phyloP scores from a whole-genome alignment of 2,888 invertebrate species.

The Esperia sulphurella region DNA sequence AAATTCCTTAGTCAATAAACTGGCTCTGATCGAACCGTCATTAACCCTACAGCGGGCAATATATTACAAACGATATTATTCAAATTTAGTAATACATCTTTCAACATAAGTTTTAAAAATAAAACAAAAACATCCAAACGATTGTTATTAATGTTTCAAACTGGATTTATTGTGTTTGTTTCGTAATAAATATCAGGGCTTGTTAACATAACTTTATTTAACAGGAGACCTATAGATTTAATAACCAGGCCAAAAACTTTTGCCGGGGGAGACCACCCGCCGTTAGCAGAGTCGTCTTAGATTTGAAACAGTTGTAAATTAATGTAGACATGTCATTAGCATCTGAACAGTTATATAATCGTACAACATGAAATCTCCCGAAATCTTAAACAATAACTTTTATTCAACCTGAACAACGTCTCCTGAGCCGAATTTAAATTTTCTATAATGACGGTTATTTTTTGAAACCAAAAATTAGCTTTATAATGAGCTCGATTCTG shows the following conservation, averaged over 20 bases:
- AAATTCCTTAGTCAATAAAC: slow-evolving; percentile 9
- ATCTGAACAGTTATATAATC: background rate
- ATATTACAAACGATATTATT: slow-evolving; percentile 10
- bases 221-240: slow-evolving; percentile 10
- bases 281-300: background rate
- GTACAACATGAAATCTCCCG: no score
- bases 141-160: slow-evolving; percentile 14
- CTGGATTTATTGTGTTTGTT: slow-evolving; percentile 14
- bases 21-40: slow-evolving; percentile 9
- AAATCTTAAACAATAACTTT: no score
- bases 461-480: no score
- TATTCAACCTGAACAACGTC: no score
- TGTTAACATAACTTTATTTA: slow-evolving; percentile 10
- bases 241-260: slow-evolving; percentile 3
- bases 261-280: slow-evolving; percentile 11
- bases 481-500: no score
- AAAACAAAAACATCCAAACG: slow-evolving; percentile 13
- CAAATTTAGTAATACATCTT: slow-evolving; percentile 13
- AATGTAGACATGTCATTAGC: background rate
- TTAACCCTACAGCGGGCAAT: slow-evolving; percentile 11
- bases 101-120: slow-evolving; percentile 13
- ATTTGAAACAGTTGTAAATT: background rate
- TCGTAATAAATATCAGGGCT: slow-evolving; percentile 12
- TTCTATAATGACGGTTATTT: no score
- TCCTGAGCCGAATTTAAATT: no score